Evolutionary conservation across 2,113 vertebrate genomes (phyloP), one percentile per base, ranked within the genome.

Genomic region (Rhinopomastus cyanomelas): DNA sequence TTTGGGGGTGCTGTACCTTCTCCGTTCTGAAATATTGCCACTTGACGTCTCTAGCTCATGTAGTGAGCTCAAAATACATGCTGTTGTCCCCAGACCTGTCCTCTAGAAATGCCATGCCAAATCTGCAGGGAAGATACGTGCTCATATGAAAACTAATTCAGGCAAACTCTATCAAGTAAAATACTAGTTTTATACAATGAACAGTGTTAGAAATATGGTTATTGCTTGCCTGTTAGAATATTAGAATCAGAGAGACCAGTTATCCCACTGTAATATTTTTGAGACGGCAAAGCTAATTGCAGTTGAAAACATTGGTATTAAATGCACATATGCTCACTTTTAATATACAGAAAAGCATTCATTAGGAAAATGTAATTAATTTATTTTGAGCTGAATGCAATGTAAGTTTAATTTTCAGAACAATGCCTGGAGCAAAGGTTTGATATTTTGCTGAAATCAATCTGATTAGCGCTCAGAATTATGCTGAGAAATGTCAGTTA

Each of bases 321-420:
- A 92, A 82, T 84, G 52, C 68, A 96, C 95, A 85, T 93, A 66
- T 81, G 39, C 48, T 95, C 61, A 78, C 91, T 97, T 92, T 96
- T 90, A 96, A 95, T 93, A 88, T 92, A 78, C 39, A 93, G 62
- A 95, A 88, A 91, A 95, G n/a, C 46, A 55, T 95, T 97, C 90
- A 94, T 97, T 97, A 95, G 84, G 11, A 72, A 96, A 82, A 94
- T 87, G 71, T 79, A 92, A 92, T 96, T 84, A 7, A 90, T 87
- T 92, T 95, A 46, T 78, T 92, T 91, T 93, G 89, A 95, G 90
- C 77, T 92, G 65, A 95, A 96, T 90, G 84, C 78, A 90, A 20
- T 93, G 80, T 77, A 88, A 84, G 87, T 94, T 97, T 96, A 96
- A 96, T 97, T 96, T 96, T 96, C 93, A 94, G 91, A 95, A 92